phyloP scores from a whole-genome alignment of 2,113 vertebrate genomes.

The Phoenicopterus ruber region DNA sequence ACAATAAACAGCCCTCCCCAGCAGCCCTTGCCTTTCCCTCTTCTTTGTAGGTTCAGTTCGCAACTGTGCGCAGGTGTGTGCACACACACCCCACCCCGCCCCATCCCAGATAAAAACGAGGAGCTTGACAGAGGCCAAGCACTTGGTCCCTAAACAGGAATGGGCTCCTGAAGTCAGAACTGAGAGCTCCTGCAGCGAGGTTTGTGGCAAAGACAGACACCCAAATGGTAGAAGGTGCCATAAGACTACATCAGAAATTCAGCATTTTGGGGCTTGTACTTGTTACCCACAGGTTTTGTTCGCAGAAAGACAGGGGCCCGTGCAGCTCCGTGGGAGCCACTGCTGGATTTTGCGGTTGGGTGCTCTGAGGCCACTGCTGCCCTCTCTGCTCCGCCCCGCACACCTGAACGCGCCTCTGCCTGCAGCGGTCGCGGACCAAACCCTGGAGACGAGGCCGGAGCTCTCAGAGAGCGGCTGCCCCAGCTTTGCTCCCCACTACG shows the following conservation, averaged over 20 bases:
- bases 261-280: background rate
- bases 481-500: fast-evolving
- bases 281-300: background rate
- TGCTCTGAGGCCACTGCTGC: background rate
- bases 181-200: too few species aligned
- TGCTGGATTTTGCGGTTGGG: background rate
- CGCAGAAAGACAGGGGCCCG: fast-evolving
- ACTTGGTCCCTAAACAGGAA: background rate
- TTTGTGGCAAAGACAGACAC: too few species aligned
- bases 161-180: too few species aligned
- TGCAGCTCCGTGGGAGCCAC: fast-evolving
- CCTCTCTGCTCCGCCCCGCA: background rate
- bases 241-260: background rate
- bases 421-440: background rate
- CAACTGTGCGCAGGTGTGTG: too few species aligned
- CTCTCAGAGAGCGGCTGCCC: background rate
- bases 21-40: background rate
- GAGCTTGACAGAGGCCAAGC: too few species aligned
- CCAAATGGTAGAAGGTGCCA: too few species aligned
- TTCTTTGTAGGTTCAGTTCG: background rate
- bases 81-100: too few species aligned
- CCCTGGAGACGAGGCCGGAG: background rate
- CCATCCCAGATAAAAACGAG: too few species aligned
- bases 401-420: fast-evolving
- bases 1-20: background rate